Conservation (phyloP, 2,113 vertebrate genomes). For the Telmatochromis sp. region DNA sequence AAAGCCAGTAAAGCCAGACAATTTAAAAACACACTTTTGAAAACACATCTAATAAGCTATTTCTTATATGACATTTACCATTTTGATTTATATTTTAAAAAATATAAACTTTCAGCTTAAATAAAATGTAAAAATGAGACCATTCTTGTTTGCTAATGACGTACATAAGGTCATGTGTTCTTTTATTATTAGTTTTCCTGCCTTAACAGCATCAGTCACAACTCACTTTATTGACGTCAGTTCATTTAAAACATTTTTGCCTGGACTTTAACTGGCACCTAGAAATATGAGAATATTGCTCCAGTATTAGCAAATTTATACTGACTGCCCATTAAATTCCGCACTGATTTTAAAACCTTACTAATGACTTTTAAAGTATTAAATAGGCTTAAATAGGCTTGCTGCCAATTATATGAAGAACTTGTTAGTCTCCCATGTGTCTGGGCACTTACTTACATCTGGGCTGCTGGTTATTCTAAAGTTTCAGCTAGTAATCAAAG, state of each 20-base stretch:
- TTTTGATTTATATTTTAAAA: background rate
- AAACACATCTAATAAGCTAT: background rate
- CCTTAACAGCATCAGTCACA: background rate
- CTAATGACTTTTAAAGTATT: background rate
- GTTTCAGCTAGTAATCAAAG: background rate
- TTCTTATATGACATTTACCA: background rate
- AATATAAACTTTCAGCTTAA: background rate
- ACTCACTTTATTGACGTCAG: background rate
- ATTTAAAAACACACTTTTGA: background rate
- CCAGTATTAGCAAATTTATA: background rate
- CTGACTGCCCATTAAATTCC: background rate
- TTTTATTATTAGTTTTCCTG: no score
- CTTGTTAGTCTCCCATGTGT: background rate
- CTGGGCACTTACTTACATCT: background rate
- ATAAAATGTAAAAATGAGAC: fast-evolving
- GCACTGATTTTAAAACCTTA: background rate
- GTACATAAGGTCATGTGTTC: background rate
- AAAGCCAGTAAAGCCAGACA: background rate
- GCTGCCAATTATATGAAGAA: background rate
- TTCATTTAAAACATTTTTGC: background rate
- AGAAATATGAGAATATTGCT: background rate
- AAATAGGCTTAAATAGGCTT: background rate
- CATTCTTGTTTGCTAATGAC: background rate
- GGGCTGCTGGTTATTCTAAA: background rate
- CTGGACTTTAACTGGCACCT: background rate